A percentile compares a stretch with the other conserved stretches of the same genome.
Conservation (phyloP, 2,888 invertebrate species). For the Trachelus troglodyta region DNA sequence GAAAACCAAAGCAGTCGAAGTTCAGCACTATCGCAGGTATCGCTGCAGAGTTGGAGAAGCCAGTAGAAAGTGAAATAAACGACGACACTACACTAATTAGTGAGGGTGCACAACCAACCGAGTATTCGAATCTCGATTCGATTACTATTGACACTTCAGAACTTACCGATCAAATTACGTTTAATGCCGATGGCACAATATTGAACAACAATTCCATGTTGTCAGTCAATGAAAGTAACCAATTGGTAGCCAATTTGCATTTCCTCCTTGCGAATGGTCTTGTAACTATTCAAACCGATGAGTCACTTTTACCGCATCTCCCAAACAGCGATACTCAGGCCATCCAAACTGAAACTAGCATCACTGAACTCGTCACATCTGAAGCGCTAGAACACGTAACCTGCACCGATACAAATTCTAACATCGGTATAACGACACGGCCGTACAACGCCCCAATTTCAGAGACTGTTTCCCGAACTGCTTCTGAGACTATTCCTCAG, state of each 20-base stretch:
- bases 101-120: conserved; percentile 11
- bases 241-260: conserved; percentile 56
- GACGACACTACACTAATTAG: conserved; percentile 9
- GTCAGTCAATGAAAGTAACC: conserved; percentile 52
- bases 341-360: conserved; percentile 44
- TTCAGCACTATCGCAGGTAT: conserved; percentile 42
- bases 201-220: conserved; percentile 59
- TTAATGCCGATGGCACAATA: conserved; percentile 51
- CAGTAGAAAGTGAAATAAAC: conserved; percentile 12
- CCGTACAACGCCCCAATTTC: background rate
- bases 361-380: conserved; percentile 21
- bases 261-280: conserved; percentile 55
- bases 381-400: conserved; percentile 1
- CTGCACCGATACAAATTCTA: conserved; percentile 11
- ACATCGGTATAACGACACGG: conserved; percentile 30
- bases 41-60: conserved; percentile 33
- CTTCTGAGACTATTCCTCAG: background rate
- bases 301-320: conserved; percentile 60
- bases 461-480: background rate
- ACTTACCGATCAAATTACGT: conserved; percentile 48
- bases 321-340: conserved; percentile 45
- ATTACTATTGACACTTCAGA: conserved; percentile 42
- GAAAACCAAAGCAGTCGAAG: conserved; percentile 41
- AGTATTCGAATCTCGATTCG: conserved; percentile 39
- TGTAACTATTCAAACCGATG: conserved; percentile 66